Evolutionary conservation across 2,113 vertebrate species (phyloP).

Genomic region (Oxygymnocypris stewartii): DNA sequence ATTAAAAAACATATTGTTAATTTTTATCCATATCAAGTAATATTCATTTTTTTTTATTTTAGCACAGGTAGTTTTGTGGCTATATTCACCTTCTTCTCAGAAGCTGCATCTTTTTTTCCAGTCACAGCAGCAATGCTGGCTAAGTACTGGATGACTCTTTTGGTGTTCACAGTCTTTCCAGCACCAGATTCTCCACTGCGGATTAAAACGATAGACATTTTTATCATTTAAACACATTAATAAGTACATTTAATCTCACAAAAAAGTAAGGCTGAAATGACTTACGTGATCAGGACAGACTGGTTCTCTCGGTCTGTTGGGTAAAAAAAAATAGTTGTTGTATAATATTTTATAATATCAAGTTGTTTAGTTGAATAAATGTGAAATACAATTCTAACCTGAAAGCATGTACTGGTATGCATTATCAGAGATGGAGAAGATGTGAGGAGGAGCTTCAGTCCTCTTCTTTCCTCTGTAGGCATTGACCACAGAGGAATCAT

Average conservation of each 20-base stretch:
- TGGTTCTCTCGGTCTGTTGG: conserved; percentile 79
- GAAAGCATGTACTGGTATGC: conserved; percentile 90
- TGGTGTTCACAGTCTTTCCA: conserved; percentile 88
- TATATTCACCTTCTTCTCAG: conserved; percentile 67
- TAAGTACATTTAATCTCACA: not conserved
- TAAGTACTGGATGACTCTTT: conserved; percentile 87
- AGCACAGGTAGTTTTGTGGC: not conserved
- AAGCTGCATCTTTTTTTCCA: conserved; percentile 76
- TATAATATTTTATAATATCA: not conserved
- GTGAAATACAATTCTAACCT: conserved; percentile 66
- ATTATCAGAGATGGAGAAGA: conserved; percentile 93
- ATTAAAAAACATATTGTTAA: not conserved
- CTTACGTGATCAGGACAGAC: conserved; percentile 89
- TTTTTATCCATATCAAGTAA: not conserved
- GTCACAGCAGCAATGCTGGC: conserved; percentile 82
- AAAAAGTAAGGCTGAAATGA: conserved; percentile 3
- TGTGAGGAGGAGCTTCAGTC: conserved; percentile 88
- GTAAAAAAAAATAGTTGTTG: not conserved
- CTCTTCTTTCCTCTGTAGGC: conserved; percentile 92
- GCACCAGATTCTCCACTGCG: conserved; percentile 86
- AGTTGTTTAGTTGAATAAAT: not conserved
- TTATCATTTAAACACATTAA: not conserved
- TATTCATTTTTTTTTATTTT: not conserved
- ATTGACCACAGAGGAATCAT: conserved; percentile 83
- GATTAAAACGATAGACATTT: conserved; percentile 17